Evolutionary conservation across 1,140 invertebrate species (phyloP).

Genomic region (fruit fly (Drosophila melanogaster)): Release_6_plus_ISO1_MT NT_037436.4:5451001-5451500

Average conservation of each 20-base stretch:
- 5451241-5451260: neutral
- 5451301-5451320: neutral
- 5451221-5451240: neutral
- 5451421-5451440: conserved; percentile 23
- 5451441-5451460: conserved; percentile 23
- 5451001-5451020: conserved; percentile 19
- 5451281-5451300: neutral
- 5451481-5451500: conserved; percentile 18
- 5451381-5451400: conserved; percentile 42
- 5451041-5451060: conserved; percentile 15
- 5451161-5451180: too few relatives aligned
- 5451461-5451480: conserved; percentile 41
- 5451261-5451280: neutral
- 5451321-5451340: conserved; percentile 4
- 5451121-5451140: too few relatives aligned
- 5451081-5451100: too few relatives aligned
- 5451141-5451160: too few relatives aligned
- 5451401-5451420: conserved; percentile 29
- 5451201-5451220: neutral
- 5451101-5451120: too few relatives aligned
- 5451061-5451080: too few relatives aligned
- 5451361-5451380: conserved; percentile 4
- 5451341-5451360: conserved; percentile 1
- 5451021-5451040: conserved; percentile 30
- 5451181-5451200: too few relatives aligned